phyloP scores from a whole-genome alignment of 1,140 invertebrate species.

The Dendroctonus ponderosae region DNA sequence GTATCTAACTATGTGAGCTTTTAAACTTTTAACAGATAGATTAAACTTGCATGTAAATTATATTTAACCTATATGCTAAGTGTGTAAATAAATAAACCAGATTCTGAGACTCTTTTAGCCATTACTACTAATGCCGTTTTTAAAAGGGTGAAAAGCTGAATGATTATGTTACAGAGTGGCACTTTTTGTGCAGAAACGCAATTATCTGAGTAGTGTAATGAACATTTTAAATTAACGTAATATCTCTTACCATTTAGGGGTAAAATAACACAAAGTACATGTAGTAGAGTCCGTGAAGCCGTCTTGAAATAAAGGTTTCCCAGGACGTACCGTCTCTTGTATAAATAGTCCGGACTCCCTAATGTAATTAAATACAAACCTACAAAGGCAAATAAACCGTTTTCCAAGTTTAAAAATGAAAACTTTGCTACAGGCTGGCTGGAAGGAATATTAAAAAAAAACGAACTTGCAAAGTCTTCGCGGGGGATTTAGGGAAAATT shows the following conservation, averaged over 20 bases:
- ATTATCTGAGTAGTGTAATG: neutral
- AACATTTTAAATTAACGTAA: neutral
- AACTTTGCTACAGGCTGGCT: constrained; percentile 25
- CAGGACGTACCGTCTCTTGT: constrained; percentile 14
- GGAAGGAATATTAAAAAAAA: constrained; percentile 25
- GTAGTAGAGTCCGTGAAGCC: too few relatives aligned
- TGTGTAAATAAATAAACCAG: too few relatives aligned
- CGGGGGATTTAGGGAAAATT: constrained; percentile 33
- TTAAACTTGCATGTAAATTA: too few relatives aligned
- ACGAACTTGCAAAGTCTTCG: constrained; percentile 1
- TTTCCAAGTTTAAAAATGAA: constrained; percentile 35
- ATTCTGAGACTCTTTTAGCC: too few relatives aligned
- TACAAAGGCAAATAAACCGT: constrained; percentile 38
- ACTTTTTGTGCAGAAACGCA: too few relatives aligned
- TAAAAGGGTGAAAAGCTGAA: too few relatives aligned
- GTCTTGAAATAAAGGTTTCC: constrained; percentile 12
- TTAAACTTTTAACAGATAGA: too few relatives aligned
- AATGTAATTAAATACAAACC: constrained; percentile 40
- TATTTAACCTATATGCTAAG: too few relatives aligned
- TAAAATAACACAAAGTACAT: constrained; percentile 14
- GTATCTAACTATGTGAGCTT: too few relatives aligned
- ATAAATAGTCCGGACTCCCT: constrained; percentile 27
- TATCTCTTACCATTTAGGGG: neutral
- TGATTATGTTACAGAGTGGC: too few relatives aligned
- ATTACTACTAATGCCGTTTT: too few relatives aligned